phyloP scores from a whole-genome alignment of 2,888 invertebrate genomes.

The Drosophila peninsularis region DNA sequence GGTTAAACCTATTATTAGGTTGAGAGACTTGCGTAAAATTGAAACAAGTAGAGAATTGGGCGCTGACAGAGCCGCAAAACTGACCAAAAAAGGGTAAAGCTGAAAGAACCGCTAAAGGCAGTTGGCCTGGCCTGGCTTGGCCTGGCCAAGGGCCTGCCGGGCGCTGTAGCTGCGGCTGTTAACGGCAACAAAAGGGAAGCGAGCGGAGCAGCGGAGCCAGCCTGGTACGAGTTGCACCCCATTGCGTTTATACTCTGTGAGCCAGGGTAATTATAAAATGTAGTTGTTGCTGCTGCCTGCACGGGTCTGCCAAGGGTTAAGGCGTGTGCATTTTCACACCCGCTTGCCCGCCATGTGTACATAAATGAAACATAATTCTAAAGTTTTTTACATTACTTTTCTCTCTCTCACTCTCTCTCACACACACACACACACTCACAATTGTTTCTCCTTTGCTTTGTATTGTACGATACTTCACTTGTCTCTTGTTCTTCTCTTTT shows the following conservation, averaged over 20 bases:
- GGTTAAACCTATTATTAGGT: slow-evolving; percentile 79
- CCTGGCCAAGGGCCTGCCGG: slow-evolving; percentile 13
- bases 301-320: slow-evolving; percentile 30
- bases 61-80: slow-evolving; percentile 39
- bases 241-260: slow-evolving; percentile 58
- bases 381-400: slow-evolving; percentile 12
- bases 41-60: slow-evolving; percentile 63
- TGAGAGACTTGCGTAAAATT: slow-evolving; percentile 69
- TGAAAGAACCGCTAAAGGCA: slow-evolving; percentile 72
- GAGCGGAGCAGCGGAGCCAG: slow-evolving; percentile 36
- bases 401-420: slow-evolving; percentile 12
- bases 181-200: slow-evolving; percentile 17
- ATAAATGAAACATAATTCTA: slow-evolving; percentile 54
- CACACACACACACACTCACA: slow-evolving; percentile 46
- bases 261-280: slow-evolving; percentile 67
- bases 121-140: slow-evolving; percentile 33
- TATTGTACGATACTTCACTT: slow-evolving; percentile 85
- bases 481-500: slow-evolving; percentile 86
- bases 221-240: slow-evolving; percentile 59
- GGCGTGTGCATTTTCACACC: slow-evolving; percentile 80
- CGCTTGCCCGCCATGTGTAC: slow-evolving; percentile 59
- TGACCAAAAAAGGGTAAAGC: slow-evolving; percentile 53
- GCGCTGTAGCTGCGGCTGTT: neutral
- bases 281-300: slow-evolving; percentile 40
- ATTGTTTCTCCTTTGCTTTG: slow-evolving; percentile 28